Evolutionary conservation across 2,113 vertebrate genomes (phyloP).

Genomic region (Silurus asotus): DNA sequence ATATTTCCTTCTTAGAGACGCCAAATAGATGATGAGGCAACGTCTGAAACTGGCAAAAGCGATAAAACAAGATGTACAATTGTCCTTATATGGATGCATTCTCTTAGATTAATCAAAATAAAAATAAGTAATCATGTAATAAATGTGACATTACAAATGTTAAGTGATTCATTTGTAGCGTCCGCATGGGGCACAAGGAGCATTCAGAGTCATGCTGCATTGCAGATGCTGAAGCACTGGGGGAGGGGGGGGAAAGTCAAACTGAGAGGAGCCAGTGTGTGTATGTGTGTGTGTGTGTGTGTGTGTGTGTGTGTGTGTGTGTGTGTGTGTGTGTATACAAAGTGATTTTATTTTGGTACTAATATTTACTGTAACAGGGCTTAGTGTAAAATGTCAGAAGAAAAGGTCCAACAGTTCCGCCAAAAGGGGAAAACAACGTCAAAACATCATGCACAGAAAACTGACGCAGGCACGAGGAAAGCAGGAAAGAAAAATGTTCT

Average conservation of each 20-base stretch:
- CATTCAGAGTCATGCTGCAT: conserved; percentile 52
- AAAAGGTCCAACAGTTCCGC: not conserved
- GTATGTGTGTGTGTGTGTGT: conserved; percentile 6
- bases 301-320: not conserved
- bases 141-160: not conserved
- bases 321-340: not conserved
- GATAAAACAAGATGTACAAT: too few species aligned
- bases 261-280: not conserved
- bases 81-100: too few species aligned
- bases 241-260: conserved; percentile 15
- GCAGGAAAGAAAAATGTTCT: not conserved
- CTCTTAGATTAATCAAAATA: too few species aligned
- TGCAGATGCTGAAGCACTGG: conserved; percentile 50
- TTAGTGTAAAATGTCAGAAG: not conserved
- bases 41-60: too few species aligned
- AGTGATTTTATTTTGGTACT: conserved; percentile 3
- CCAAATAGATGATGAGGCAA: too few species aligned
- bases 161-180: conserved; percentile 17
- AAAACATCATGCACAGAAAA: not conserved
- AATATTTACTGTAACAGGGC: not conserved
- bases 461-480: not conserved
- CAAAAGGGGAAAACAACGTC: conserved; percentile 1
- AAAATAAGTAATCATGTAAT: too few species aligned
- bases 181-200: not conserved
- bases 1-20: too few species aligned